phyloP scores from a whole-genome alignment of 2,113 vertebrate genomes.

The Sprattus sprattus region DNA sequence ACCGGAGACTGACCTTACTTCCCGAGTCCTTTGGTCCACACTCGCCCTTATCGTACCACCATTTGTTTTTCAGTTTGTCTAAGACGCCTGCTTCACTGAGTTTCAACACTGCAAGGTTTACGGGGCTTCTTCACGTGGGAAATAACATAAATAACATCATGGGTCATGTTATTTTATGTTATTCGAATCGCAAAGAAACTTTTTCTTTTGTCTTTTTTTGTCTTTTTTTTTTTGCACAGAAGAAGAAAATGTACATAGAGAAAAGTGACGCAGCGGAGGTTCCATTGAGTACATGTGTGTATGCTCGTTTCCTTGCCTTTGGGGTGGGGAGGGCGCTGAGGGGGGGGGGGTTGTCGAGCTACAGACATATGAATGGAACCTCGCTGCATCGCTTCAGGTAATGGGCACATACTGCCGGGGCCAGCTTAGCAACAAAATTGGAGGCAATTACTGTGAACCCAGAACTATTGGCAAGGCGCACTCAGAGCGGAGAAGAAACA shows the following conservation, averaged over 20 bases:
- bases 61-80: conserved; percentile 99
- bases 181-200: conserved; percentile 80
- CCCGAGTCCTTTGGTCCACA: conserved; percentile 99
- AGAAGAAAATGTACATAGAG: conserved; percentile 29
- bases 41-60: conserved; percentile 99
- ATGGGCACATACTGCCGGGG: conserved; percentile 93
- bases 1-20: conserved; percentile 99
- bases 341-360: conserved; percentile 72
- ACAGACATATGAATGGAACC: conserved; percentile 92
- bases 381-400: conserved; percentile 95
- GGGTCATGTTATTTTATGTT: conserved; percentile 99
- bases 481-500: conserved; percentile 29
- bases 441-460: conserved; percentile 87
- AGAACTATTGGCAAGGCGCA: conserved; percentile 80
- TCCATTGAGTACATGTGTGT: conserved; percentile 87
- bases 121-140: conserved; percentile 99
- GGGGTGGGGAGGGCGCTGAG: conserved; percentile 63
- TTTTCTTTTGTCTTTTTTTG: conserved; percentile 16
- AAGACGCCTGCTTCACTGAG: conserved; percentile 99
- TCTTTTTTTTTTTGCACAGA: not conserved
- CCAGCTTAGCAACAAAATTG: conserved; percentile 71
- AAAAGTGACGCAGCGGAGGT: conserved; percentile 88
- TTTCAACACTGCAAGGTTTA: conserved; percentile 99
- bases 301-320: conserved; percentile 59
- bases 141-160: conserved; percentile 99